phyloP scores from a whole-genome alignment of 2,113 vertebrate genomes.

The Girardinichthys multiradiatus region DNA sequence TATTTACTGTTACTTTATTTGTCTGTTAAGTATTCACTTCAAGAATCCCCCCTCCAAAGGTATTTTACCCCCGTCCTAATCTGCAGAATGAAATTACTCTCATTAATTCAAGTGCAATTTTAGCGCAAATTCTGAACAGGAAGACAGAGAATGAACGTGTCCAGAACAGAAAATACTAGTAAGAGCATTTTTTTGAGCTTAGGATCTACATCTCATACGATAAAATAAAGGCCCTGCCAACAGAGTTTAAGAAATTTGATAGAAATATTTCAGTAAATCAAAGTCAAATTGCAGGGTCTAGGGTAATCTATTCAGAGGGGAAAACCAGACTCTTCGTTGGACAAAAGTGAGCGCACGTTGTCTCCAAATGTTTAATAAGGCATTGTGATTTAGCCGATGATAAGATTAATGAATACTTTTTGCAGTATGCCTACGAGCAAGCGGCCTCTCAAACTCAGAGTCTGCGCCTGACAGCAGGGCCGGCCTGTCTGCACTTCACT shows the following conservation, averaged over 20 bases:
- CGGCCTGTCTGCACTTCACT: constrained; percentile 77
- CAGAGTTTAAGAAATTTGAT: background rate
- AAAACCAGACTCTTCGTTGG: background rate
- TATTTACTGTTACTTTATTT: background rate
- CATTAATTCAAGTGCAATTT: constrained; percentile 88
- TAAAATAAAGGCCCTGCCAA: background rate
- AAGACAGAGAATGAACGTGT: constrained; percentile 68
- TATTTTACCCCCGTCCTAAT: constrained; percentile 32
- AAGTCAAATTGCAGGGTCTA: background rate
- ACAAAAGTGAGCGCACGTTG: background rate
- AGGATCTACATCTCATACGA: background rate
- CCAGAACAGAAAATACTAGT: constrained; percentile 63
- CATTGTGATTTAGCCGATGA: background rate
- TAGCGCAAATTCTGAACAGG: constrained; percentile 77
- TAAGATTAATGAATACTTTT: constrained; percentile 13
- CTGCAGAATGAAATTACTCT: constrained; percentile 83
- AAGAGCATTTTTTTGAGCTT: background rate
- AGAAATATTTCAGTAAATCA: background rate
- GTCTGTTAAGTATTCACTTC: no score
- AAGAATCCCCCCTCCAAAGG: background rate
- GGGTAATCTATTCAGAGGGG: no score
- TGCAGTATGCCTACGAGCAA: constrained; percentile 33
- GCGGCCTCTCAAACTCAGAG: constrained; percentile 63
- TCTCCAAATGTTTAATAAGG: background rate
- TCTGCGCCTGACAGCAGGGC: constrained; percentile 74